Evolutionary conservation across 2,797 vertebrate genomes (phyloP).

Genomic region (Phoxinus dragarum): DNA sequence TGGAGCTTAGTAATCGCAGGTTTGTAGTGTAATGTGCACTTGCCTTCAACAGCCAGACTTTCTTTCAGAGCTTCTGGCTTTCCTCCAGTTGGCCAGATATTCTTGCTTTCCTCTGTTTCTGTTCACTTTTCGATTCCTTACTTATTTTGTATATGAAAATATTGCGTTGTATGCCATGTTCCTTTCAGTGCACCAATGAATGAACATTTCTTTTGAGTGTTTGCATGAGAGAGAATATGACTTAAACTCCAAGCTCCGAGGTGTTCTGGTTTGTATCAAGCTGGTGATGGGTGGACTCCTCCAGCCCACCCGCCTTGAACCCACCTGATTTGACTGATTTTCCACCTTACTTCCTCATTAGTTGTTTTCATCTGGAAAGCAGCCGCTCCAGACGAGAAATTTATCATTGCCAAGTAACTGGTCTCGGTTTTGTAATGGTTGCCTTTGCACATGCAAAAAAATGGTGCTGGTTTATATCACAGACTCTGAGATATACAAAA

Average conservation of each 20-base stretch:
- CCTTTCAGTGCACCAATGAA: conserved; percentile 30
- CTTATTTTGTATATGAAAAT: neutral
- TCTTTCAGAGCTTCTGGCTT: conserved; percentile 7
- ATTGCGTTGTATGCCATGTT: neutral
- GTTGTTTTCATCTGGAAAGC: conserved; percentile 47
- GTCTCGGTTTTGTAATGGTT: conserved; percentile 25
- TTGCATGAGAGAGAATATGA: conserved; percentile 59
- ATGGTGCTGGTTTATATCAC: conserved; percentile 23
- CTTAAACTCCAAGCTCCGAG: conserved; percentile 13
- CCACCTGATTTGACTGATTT: conserved; percentile 74
- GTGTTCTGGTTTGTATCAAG: conserved; percentile 42
- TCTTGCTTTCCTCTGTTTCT: neutral
- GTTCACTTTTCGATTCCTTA: neutral
- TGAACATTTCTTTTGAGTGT: conserved; percentile 64
- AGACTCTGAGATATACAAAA: conserved; percentile 6
- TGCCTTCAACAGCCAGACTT: conserved; percentile 1
- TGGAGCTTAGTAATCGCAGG: neutral
- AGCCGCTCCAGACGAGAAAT: conserved; percentile 56
- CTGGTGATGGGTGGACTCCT: conserved; percentile 66
- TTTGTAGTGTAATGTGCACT: neutral
- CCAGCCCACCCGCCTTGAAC: conserved; percentile 74
- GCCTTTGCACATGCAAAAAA: conserved; percentile 19
- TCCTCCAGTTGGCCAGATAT: neutral
- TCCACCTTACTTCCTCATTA: conserved; percentile 70
- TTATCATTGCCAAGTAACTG: conserved; percentile 58